Evolutionary conservation across 1,140 invertebrate species (phyloP), one percentile per base, ranked within the genome.

Genomic region (Sminthurinus signatus): DNA sequence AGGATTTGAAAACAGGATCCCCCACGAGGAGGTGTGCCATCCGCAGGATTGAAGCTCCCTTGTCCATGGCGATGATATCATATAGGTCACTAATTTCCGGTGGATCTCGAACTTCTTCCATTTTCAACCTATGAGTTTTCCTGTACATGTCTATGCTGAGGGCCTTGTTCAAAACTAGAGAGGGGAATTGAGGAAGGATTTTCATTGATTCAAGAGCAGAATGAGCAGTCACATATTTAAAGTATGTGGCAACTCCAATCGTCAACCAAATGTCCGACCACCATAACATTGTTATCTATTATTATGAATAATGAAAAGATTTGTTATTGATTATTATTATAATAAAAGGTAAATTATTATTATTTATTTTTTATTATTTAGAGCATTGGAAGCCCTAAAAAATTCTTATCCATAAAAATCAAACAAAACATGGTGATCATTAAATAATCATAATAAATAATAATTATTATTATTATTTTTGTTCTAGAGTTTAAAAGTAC

Each of bases 181-280:
- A 8, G 32, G 32, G 32, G 15, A 36, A 36, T 15, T 36, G 32
- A 36, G 32, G 15, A 5, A 36, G 5, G 32, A 36, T 15, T 36
- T 36, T 15, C 32, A 36, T 8, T 15, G 5, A 5, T 36, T 36
- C 15, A 15, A 5, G 15, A 36, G 5, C 5, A 5, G 5, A 8
- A 25, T 52, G 23, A 10, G 27, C 50, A 28, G 21, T 8, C 3
- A 52, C 3, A n/a, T 28, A 52, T 29, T 52, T 3, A 15, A 52
- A 29, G 8, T 27, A 52, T 15, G 23, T 52, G 15, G 50, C 4
- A 5, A 52, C 14, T 12, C 50, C 50, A 25, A 52, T 27, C 25
- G 5, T 52, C 23, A 52, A 5, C 50, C 50, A 52, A 15, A 29
- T 28, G 27, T 52, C 50, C 12, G 50, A 52, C 50, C 50, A 52